Percentiles rank a stretch among this genome's conserved stretches.
These are phyloP conservation scores for Phymatocera aterrima DNA, from an alignment of 2,888 invertebrate genomes.

Conservation along the genomic window DNA sequence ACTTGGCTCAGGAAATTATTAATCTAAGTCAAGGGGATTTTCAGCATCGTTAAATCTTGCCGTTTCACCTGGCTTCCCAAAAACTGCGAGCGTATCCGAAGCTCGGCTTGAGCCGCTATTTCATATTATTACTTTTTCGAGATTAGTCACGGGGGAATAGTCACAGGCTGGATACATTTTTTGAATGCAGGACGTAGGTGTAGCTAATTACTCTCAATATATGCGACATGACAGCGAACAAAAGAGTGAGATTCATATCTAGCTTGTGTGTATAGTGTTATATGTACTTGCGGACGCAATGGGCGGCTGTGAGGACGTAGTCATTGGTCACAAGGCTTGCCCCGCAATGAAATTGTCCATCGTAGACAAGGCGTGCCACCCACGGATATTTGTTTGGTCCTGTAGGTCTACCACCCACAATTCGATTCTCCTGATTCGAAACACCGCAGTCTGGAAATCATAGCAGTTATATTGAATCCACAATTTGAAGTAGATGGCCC, in stretches of 20 bases:
- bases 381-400: slow-evolving; percentile 91
- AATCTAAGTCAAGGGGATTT: too few relatives aligned
- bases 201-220: not conserved
- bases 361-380: slow-evolving; percentile 91
- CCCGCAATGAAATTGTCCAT: slow-evolving; percentile 93
- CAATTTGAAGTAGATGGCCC: not conserved
- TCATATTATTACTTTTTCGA: too few relatives aligned
- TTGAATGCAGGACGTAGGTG: slow-evolving; percentile 4
- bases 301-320: slow-evolving; percentile 91
- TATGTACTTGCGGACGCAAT: slow-evolving; percentile 87
- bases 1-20: too few relatives aligned
- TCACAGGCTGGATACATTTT: too few relatives aligned
- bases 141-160: too few relatives aligned
- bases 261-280: slow-evolving; percentile 47
- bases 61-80: too few relatives aligned
- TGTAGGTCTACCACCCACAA: slow-evolving; percentile 90
- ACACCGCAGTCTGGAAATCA: slow-evolving; percentile 86
- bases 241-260: not conserved
- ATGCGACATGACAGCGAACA: not conserved
- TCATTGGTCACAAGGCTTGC: slow-evolving; percentile 89
- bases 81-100: too few relatives aligned
- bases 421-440: slow-evolving; percentile 90
- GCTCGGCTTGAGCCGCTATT: too few relatives aligned
- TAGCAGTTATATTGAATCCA: not conserved
- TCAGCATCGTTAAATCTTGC: too few relatives aligned